Evolutionary conservation across 2,113 vertebrate genomes (phyloP).

Genomic region (Prionailurus viverrinus): DNA sequence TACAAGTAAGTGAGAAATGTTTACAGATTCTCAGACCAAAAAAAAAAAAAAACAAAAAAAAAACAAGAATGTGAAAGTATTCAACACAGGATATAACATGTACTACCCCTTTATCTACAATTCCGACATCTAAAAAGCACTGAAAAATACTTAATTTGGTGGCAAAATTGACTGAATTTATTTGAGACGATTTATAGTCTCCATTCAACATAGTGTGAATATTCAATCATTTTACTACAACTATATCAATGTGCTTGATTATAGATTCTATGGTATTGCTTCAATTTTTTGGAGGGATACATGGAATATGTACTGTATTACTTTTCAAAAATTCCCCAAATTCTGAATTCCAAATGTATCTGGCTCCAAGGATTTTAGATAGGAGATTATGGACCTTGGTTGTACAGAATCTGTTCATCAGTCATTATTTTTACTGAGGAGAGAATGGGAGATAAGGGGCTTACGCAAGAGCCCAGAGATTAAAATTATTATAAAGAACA

Average conservation of each 20-base stretch:
- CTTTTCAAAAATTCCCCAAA: neutral
- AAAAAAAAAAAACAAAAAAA: too few relatives aligned
- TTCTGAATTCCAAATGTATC: slow-evolving; percentile 41
- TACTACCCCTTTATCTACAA: neutral
- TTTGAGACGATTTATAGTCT: neutral
- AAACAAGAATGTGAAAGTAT: neutral
- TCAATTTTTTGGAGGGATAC: neutral
- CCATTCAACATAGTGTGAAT: neutral
- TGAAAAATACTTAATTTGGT: slow-evolving; percentile 29
- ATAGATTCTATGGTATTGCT: neutral
- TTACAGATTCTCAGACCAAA: slow-evolving; percentile 51
- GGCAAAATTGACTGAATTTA: slow-evolving; percentile 34
- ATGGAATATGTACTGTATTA: neutral
- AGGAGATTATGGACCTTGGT: neutral
- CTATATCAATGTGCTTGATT: slow-evolving; percentile 31
- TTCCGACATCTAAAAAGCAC: slow-evolving; percentile 6
- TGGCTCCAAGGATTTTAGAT: slow-evolving; percentile 17
- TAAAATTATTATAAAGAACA: slow-evolving; percentile 50
- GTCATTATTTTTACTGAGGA: slow-evolving; percentile 2
- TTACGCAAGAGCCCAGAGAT: slow-evolving; percentile 23
- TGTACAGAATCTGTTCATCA: neutral
- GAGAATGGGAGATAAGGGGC: neutral
- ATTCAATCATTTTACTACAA: slow-evolving; percentile 4
- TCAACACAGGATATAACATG: neutral
- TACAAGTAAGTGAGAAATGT: slow-evolving; percentile 59